These are phyloP conservation scores for Lacanobia wlatinum DNA, from an alignment of 2,888 invertebrate species.

Conservation along the genomic window DNA sequence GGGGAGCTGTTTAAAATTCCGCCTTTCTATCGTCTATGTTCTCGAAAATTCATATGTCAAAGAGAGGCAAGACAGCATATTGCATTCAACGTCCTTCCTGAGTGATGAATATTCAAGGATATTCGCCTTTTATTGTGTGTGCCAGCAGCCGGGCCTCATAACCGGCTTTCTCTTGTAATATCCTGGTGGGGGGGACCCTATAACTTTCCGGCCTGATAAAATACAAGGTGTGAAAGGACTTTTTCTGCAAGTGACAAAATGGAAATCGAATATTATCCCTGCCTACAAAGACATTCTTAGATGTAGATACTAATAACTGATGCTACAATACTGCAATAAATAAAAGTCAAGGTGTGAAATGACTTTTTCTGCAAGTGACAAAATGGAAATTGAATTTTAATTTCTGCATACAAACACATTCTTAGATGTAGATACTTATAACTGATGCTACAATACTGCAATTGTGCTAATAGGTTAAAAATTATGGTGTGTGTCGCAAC, in stretches of 20 bases:
- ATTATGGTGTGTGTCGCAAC: constrained; percentile 68
- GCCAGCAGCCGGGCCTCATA: constrained; percentile 55
- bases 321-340: no score
- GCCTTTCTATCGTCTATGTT: constrained; percentile 29
- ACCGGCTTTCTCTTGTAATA: constrained; percentile 52
- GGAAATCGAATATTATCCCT: background rate
- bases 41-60: constrained; percentile 49
- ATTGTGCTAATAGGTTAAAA: constrained; percentile 62
- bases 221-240: constrained; percentile 24
- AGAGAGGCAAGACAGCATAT: constrained; percentile 50
- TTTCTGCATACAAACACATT: background rate
- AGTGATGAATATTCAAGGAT: constrained; percentile 63
- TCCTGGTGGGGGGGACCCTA: constrained; percentile 35
- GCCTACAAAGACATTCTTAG: background rate
- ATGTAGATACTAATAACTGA: constrained; percentile 38
- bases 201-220: constrained; percentile 38
- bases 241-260: constrained; percentile 15
- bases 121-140: constrained; percentile 60
- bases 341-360: constrained; percentile 35
- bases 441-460: constrained; percentile 42
- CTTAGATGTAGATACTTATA: constrained; percentile 18
- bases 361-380: constrained; percentile 10
- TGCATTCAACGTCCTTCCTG: constrained; percentile 50
- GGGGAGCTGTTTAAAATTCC: constrained; percentile 38
- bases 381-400: constrained; percentile 1